Evolutionary conservation across 2,888 invertebrate genomes (phyloP).

Genomic region (Acanthoscelides obtectus): DNA sequence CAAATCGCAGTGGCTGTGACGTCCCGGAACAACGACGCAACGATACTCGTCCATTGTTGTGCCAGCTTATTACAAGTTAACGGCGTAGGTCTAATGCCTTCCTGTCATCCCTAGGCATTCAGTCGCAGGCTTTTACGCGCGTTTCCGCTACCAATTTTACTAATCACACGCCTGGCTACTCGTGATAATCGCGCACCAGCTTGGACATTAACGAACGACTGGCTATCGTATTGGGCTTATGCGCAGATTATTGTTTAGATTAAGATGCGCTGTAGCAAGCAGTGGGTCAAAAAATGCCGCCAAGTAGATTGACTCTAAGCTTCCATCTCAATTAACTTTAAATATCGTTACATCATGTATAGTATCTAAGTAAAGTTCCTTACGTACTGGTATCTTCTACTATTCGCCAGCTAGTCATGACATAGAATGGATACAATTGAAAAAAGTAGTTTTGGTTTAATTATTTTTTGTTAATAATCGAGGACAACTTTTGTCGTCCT

Average conservation of each 20-base stretch:
- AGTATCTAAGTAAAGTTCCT: too few species aligned
- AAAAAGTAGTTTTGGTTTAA: too few species aligned
- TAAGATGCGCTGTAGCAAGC: too few species aligned
- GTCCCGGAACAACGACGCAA: neutral
- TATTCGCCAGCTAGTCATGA: too few species aligned
- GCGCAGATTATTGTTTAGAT: neutral
- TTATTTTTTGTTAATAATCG: too few species aligned
- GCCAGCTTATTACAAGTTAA: neutral
- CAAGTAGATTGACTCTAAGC: too few species aligned
- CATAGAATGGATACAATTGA: too few species aligned
- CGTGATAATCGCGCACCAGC: neutral
- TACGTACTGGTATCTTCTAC: too few species aligned
- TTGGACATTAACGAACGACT: neutral
- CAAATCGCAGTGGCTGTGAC: neutral
- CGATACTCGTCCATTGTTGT: neutral
- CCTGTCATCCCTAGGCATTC: neutral
- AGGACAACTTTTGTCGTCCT: too few species aligned
- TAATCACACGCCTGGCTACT: neutral
- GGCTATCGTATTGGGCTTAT: neutral
- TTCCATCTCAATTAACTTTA: too few species aligned
- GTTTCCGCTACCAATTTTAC: neutral
- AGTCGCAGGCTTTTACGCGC: neutral
- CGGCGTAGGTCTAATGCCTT: neutral
- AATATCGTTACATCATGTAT: too few species aligned
- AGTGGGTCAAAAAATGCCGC: too few species aligned